Base-by-base conservation (phyloP, 23 tunicate species). In the Botrylloides violaceus region DNA sequence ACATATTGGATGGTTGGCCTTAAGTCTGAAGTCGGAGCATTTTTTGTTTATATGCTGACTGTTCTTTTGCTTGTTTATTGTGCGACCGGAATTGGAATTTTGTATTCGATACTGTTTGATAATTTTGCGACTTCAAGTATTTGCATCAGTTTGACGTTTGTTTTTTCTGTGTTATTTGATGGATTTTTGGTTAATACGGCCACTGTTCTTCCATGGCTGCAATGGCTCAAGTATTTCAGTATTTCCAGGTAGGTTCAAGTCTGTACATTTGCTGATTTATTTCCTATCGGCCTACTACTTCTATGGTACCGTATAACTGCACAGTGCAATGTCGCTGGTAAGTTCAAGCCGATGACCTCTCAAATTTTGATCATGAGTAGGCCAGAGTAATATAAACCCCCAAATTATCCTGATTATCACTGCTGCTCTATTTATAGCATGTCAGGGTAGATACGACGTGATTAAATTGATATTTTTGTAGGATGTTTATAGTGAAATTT, bases 1-100 rank as follows among this genome's bases (percentile, higher is more conserved):
- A 87, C 96, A 2, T 87, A 87, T 63, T 87, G 96, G 96, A 87
- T 87, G 96, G 96, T 87, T 48, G 96, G 65, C 19, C 63, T 87
- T 36, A 87, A 87, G 71, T 65, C 82, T 18, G 82, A 81, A 23
- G 65, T 62, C 36, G 87, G 55, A 53, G 39, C 96, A 0, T 87
- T 81, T 58, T 87, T 87, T 61, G 66, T 71, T 9, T 87, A 81
- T 57, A 55, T 76, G 4, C 58, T 87, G 22, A 31, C 80, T 22
- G 79, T 81, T 22, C 34, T 87, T 3, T 81, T 87, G 62, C 71
- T 71, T 29, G 87, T 84, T n/a, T 87, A 87, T 36, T 82, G 75
- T 1, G 83, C 96, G 2, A 76, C 77, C 3, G 78, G 79, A 1
- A 81, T 87, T n/a, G 96, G 85, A 3, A 53, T 87, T 24, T 87